A percentile compares a stretch with the other conserved stretches of the same genome.
phyloP scores from a whole-genome alignment of 2,888 invertebrate genomes.

The Molanna angustata region DNA sequence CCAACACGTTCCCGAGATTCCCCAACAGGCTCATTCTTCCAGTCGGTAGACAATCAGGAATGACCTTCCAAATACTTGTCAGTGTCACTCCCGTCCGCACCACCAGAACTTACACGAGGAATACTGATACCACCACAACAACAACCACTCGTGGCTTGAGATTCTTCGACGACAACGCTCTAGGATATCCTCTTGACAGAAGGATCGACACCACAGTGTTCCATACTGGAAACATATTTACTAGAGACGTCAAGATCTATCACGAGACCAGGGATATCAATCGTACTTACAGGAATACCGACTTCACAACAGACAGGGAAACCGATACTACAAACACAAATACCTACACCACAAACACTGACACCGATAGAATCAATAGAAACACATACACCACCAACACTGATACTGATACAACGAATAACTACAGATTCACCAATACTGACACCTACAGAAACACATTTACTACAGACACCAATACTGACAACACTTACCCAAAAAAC shows the following conservation, averaged over 20 bases:
- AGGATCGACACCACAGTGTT: slow-evolving; percentile 44
- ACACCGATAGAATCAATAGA: too few relatives aligned
- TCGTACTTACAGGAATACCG: background rate
- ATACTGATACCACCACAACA: slow-evolving; percentile 45
- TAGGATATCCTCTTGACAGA: slow-evolving; percentile 58
- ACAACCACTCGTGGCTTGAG: background rate
- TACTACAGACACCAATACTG: too few relatives aligned
- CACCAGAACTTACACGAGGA: slow-evolving; percentile 40
- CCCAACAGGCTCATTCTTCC: slow-evolving; percentile 64
- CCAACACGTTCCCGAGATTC: slow-evolving; percentile 55
- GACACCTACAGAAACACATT: too few relatives aligned
- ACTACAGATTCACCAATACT: too few relatives aligned
- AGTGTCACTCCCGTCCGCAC: slow-evolving; percentile 54
- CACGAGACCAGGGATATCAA: slow-evolving; percentile 42
- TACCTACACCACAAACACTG: too few relatives aligned
- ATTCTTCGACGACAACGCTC: slow-evolving; percentile 46
- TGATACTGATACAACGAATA: too few relatives aligned
- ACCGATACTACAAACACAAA: background rate
- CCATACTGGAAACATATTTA: slow-evolving; percentile 50
- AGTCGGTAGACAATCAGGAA: slow-evolving; percentile 61
- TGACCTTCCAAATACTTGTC: slow-evolving; percentile 60
- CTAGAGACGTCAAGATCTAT: slow-evolving; percentile 52
- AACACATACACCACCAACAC: too few relatives aligned
- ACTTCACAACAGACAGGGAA: background rate
- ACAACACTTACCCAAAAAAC: too few relatives aligned